Percentiles rank a stretch among this genome's conserved stretches.
Evolutionary conservation across 2,888 invertebrate species (phyloP).

Genomic region (Trissolcus brochymenae): DNA sequence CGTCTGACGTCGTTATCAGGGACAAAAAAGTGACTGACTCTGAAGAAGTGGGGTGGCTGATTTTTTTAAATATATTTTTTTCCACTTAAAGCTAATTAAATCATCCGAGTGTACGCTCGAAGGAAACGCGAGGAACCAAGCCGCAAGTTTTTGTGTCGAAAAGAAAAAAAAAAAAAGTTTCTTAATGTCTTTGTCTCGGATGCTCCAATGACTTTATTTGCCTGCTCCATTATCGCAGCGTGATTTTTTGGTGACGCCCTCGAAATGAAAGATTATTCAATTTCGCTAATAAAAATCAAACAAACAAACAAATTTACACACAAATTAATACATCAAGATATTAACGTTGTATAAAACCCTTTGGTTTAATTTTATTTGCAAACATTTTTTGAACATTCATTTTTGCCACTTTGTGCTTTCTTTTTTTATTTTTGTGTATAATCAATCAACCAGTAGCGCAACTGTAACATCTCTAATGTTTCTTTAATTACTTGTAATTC

Average conservation of each 20-base stretch:
- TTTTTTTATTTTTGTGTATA: too few relatives aligned
- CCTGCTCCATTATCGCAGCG: conserved; percentile 5
- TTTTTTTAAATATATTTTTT: neutral
- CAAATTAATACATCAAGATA: too few relatives aligned
- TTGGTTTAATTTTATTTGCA: too few relatives aligned
- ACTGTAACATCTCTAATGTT: too few relatives aligned
- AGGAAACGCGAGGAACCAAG: neutral
- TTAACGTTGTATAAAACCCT: too few relatives aligned
- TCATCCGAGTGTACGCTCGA: neutral
- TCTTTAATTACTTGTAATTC: neutral
- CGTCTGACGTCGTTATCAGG: conserved; percentile 17
- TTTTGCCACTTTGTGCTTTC: too few relatives aligned
- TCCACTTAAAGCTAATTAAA: neutral
- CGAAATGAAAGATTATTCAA: neutral
- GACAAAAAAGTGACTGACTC: neutral
- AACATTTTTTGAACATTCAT: too few relatives aligned
- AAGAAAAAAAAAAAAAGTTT: conserved; percentile 14
- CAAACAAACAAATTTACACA: too few relatives aligned
- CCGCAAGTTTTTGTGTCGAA: conserved; percentile 2
- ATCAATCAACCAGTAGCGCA: too few relatives aligned
- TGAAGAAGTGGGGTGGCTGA: too few relatives aligned
- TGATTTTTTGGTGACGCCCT: neutral
- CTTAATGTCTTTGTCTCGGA: conserved; percentile 17
- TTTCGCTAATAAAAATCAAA: too few relatives aligned
- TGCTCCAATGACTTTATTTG: conserved; percentile 25